phyloP scores from a whole-genome alignment of 2,113 vertebrate genomes.

The Seriola quinqueradiata region DNA sequence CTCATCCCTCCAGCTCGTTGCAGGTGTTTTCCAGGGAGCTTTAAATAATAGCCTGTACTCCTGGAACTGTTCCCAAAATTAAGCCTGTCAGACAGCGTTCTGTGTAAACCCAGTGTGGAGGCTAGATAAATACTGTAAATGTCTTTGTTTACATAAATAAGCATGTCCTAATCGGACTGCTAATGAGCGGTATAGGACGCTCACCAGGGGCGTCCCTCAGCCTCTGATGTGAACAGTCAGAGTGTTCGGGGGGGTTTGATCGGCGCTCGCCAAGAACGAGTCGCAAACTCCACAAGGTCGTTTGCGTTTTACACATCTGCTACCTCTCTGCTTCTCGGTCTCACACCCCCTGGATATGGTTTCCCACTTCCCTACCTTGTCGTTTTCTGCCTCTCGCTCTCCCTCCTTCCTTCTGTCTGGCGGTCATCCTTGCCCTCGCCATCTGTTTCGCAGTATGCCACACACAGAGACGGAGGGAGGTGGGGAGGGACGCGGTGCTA shows the following conservation, averaged over 20 bases:
- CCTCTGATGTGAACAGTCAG: conserved; percentile 61
- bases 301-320: conserved; percentile 78
- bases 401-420: conserved; percentile 66
- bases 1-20: conserved; percentile 20
- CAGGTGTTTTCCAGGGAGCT: conserved; percentile 60
- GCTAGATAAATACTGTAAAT: conserved; percentile 68
- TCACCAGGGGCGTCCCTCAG: conserved; percentile 50
- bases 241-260: conserved; percentile 54
- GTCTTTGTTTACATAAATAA: conserved; percentile 78
- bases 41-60: conserved; percentile 47
- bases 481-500: conserved; percentile 20
- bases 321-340: conserved; percentile 47
- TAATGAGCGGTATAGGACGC: conserved; percentile 79
- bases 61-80: conserved; percentile 43
- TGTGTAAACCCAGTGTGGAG: conserved; percentile 46
- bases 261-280: conserved; percentile 51
- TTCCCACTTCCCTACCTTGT: conserved; percentile 60
- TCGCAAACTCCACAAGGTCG: conserved; percentile 72
- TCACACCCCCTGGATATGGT: conserved; percentile 58
- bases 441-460: conserved; percentile 71
- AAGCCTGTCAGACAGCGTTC: conserved; percentile 30
- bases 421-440: conserved; percentile 74
- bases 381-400: conserved; percentile 56
- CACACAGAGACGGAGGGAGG: conserved; percentile 50
- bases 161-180: conserved; percentile 73